phyloP scores from a whole-genome alignment of 2,888 invertebrate species.

The Lysandra coridon region DNA sequence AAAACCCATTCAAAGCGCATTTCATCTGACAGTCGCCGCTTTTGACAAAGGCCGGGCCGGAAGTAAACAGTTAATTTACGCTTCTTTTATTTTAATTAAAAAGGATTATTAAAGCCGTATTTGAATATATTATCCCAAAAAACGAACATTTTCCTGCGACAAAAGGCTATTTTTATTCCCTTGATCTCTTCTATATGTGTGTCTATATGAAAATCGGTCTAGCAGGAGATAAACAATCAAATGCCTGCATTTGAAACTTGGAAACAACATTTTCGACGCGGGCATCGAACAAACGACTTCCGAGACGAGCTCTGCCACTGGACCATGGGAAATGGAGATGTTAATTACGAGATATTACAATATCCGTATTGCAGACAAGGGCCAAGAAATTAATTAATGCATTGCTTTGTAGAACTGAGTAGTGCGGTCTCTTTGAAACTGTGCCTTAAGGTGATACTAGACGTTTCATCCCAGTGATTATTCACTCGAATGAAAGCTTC shows the following conservation, averaged over 20 bases:
- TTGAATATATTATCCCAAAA: neutral
- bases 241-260: too few relatives aligned
- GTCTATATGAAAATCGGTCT: too few relatives aligned
- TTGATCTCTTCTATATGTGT: too few relatives aligned
- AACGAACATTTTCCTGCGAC: neutral
- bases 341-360: neutral
- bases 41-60: neutral
- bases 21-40: neutral
- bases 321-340: neutral
- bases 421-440: neutral
- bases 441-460: neutral
- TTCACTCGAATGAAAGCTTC: neutral
- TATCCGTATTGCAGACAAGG: neutral
- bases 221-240: too few relatives aligned
- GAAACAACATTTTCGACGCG: neutral
- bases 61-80: neutral
- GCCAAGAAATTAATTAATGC: neutral
- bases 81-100: neutral
- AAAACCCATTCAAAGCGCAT: conserved; percentile 11
- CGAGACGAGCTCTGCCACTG: neutral
- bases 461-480: neutral
- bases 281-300: neutral
- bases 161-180: neutral
- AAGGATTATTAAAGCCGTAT: neutral
- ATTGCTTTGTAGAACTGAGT: neutral